Conservation (phyloP, 2,113 vertebrate species). For the Mastomys natalensis region DNA sequence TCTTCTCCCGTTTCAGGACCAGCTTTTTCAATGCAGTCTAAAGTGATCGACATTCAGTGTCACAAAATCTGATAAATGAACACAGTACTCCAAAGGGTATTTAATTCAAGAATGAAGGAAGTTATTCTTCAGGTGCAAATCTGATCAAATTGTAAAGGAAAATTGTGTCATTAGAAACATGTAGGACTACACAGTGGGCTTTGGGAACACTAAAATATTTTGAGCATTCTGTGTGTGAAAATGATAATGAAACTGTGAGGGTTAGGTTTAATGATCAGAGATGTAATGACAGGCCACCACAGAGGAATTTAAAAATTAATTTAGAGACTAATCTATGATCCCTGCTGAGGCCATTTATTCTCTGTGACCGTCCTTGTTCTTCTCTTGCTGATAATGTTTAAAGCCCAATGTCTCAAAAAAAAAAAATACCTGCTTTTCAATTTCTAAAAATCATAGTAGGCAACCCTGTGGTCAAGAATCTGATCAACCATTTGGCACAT, state of each 20-base stretch:
- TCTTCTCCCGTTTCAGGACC: neutral
- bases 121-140: neutral
- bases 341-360: conserved; percentile 14
- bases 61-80: neutral
- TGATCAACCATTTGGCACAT: conserved; percentile 72
- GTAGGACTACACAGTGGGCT: neutral
- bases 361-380: conserved; percentile 45
- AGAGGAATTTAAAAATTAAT: conserved; percentile 63
- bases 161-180: neutral
- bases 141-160: neutral
- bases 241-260: neutral
- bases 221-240: conserved; percentile 44
- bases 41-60: neutral
- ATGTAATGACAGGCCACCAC: conserved; percentile 5
- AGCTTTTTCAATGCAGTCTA: neutral
- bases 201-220: neutral
- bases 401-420: conserved; percentile 65
- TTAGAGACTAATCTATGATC: conserved; percentile 36
- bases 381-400: conserved; percentile 55
- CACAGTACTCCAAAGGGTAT: neutral
- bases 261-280: conserved; percentile 26
- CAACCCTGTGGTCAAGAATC: conserved; percentile 64
- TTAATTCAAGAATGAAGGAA: neutral
- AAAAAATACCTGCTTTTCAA: conserved; percentile 65
- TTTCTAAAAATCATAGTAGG: conserved; percentile 73